phyloP scores from a whole-genome alignment of 1,140 invertebrate genomes.

The Watersipora subatra region DNA sequence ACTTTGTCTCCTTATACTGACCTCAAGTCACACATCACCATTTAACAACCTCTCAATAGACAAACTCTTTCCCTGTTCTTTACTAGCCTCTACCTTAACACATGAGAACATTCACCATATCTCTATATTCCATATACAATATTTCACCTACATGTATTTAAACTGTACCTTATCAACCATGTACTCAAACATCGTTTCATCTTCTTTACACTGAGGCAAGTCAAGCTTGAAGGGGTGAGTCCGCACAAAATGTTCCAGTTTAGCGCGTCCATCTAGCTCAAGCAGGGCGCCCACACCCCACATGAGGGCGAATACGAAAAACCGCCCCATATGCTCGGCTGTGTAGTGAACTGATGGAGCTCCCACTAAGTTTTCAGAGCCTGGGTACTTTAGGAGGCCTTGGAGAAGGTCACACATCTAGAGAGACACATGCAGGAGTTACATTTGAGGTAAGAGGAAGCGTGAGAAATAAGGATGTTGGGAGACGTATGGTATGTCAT shows the following conservation, averaged over 20 bases:
- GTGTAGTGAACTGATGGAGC: conserved; percentile 9
- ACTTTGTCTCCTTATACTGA: too few relatives aligned
- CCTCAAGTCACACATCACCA: too few relatives aligned
- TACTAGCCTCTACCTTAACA: too few relatives aligned
- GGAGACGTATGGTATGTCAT: too few relatives aligned
- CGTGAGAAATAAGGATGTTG: too few relatives aligned
- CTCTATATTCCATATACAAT: too few relatives aligned
- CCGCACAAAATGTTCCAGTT: conserved; percentile 40
- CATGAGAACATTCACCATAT: too few relatives aligned
- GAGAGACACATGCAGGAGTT: too few relatives aligned
- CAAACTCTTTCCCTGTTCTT: too few relatives aligned
- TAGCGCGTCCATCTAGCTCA: conserved; percentile 63
- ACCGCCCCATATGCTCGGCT: conserved; percentile 36
- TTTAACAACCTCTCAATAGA: too few relatives aligned
- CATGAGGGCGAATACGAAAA: conserved; percentile 57
- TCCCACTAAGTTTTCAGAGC: neutral
- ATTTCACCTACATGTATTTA: too few relatives aligned
- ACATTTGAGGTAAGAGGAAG: too few relatives aligned
- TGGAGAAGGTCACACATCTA: conserved; percentile 53
- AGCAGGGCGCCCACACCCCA: conserved; percentile 83
- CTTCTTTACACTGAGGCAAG: conserved; percentile 24
- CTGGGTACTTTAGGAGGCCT: conserved; percentile 57
- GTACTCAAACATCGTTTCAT: conserved; percentile 67
- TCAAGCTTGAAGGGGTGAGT: conserved; percentile 18
- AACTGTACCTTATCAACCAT: conserved; percentile 65